A percentile compares a stretch with the other conserved stretches of the same genome.
Conservation (phyloP, 2,888 invertebrate species). For the Callimorpha dominula region DNA sequence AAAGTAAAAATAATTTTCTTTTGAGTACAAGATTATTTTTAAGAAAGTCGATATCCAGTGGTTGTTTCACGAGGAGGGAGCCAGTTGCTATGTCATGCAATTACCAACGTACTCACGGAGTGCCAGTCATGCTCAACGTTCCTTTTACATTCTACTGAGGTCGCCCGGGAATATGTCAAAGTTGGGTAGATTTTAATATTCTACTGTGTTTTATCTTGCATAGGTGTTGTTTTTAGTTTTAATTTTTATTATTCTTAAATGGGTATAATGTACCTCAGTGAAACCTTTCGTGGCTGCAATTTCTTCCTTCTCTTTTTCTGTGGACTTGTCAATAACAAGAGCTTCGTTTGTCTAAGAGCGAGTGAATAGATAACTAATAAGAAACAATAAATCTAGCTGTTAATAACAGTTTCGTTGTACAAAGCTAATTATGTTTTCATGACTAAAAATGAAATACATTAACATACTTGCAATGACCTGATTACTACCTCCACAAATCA, state of each 20-base stretch:
- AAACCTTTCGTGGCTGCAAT: not conserved
- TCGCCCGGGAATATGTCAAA: slow-evolving; percentile 23
- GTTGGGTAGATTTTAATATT: slow-evolving; percentile 16
- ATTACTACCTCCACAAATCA: too few species aligned
- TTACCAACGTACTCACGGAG: slow-evolving; percentile 40
- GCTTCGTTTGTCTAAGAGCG: too few species aligned
- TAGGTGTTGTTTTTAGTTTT: not conserved
- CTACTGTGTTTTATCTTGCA: not conserved
- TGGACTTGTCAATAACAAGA: too few species aligned
- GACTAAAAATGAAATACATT: too few species aligned
- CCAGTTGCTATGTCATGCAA: slow-evolving; percentile 51
- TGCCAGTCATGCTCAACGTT: slow-evolving; percentile 43
- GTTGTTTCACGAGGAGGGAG: slow-evolving; percentile 30
- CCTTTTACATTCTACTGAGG: slow-evolving; percentile 32
- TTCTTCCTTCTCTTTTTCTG: too few species aligned
- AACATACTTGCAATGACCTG: too few species aligned
- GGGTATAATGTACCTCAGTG: not conserved
- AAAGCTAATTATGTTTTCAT: too few species aligned
- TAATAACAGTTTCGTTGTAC: too few species aligned
- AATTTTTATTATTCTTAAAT: not conserved
- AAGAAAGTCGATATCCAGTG: slow-evolving; percentile 13
- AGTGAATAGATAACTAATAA: too few species aligned
- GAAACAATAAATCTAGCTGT: too few species aligned
- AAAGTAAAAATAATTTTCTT: not conserved
- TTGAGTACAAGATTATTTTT: slow-evolving; percentile 1